phyloP scores from a whole-genome alignment of 2,888 invertebrate species.

The Coleophora flavipennella region DNA sequence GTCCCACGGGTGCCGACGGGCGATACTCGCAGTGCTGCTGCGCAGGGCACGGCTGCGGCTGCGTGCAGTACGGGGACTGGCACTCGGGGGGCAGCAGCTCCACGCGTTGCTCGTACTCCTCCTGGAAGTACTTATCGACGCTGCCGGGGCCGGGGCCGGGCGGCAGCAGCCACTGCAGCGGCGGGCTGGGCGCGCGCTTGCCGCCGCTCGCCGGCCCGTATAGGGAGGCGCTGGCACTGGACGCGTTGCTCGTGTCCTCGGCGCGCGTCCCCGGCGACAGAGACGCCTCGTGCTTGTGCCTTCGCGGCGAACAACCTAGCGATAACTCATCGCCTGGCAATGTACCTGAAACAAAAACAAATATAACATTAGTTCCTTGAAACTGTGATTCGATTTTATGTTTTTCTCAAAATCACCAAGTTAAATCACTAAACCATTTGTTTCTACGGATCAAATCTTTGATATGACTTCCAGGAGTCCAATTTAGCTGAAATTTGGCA shows the following conservation, averaged over 20 bases:
- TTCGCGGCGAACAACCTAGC: slow-evolving; percentile 71
- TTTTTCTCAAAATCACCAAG: no score
- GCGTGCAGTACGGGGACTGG: slow-evolving; percentile 65
- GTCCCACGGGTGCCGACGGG: slow-evolving; percentile 75
- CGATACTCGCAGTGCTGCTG: slow-evolving; percentile 78
- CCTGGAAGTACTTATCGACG: slow-evolving; percentile 74
- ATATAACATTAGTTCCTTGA: not conserved
- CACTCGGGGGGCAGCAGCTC: slow-evolving; percentile 64
- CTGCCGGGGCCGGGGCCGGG: slow-evolving; percentile 78
- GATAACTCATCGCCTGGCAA: slow-evolving; percentile 86
- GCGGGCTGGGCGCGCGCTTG: slow-evolving; percentile 66
- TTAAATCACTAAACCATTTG: no score
- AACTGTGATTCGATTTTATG: no score
- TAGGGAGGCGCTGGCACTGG: slow-evolving; percentile 73
- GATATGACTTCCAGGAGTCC: no score
- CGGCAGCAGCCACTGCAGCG: slow-evolving; percentile 81
- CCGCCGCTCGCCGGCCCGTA: slow-evolving; percentile 66
- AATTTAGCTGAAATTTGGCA: no score
- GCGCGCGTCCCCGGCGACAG: slow-evolving; percentile 79
- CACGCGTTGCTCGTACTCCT: slow-evolving; percentile 80
- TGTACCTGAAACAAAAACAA: slow-evolving; percentile 76
- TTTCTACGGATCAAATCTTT: no score
- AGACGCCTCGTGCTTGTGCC: slow-evolving; percentile 75
- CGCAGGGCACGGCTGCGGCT: slow-evolving; percentile 52
- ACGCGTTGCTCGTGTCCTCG: slow-evolving; percentile 82